Conservation (phyloP, 2,888 invertebrate genomes). For the Blastobasis adustella region DNA sequence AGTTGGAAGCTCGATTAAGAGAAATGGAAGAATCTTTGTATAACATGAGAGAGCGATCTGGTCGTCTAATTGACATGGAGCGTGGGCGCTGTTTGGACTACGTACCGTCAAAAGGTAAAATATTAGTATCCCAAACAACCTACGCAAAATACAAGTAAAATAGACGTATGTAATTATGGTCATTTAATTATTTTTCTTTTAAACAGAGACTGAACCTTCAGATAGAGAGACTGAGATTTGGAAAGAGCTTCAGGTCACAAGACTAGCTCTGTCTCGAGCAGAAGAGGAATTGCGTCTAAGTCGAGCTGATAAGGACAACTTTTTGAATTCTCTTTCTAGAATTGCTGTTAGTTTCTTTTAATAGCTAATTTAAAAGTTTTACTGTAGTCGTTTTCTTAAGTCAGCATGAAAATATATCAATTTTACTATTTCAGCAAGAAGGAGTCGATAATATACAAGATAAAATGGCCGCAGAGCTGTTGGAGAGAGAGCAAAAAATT, state of each 20-base stretch:
- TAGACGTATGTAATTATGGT: neutral
- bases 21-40: constrained; percentile 40
- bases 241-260: constrained; percentile 60
- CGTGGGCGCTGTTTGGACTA: constrained; percentile 47
- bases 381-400: neutral
- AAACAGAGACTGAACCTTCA: constrained; percentile 49
- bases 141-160: neutral
- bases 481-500: constrained; percentile 54
- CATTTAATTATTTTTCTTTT: constrained; percentile 8
- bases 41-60: constrained; percentile 40
- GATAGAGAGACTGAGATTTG: constrained; percentile 66
- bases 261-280: constrained; percentile 40
- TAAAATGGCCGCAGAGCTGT: constrained; percentile 52
- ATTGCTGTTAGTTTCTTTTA: constrained; percentile 50
- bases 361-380: neutral
- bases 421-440: constrained; percentile 37
- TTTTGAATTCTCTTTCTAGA: constrained; percentile 58
- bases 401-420: neutral
- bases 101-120: constrained; percentile 49
- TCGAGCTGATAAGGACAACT: constrained; percentile 64
- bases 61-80: constrained; percentile 45
- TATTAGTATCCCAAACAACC: neutral
- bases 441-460: constrained; percentile 44
- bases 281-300: constrained; percentile 55
- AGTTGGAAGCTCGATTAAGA: constrained; percentile 38